phyloP scores from a whole-genome alignment of 2,888 invertebrate genomes.

The Drosophila conformis region DNA sequence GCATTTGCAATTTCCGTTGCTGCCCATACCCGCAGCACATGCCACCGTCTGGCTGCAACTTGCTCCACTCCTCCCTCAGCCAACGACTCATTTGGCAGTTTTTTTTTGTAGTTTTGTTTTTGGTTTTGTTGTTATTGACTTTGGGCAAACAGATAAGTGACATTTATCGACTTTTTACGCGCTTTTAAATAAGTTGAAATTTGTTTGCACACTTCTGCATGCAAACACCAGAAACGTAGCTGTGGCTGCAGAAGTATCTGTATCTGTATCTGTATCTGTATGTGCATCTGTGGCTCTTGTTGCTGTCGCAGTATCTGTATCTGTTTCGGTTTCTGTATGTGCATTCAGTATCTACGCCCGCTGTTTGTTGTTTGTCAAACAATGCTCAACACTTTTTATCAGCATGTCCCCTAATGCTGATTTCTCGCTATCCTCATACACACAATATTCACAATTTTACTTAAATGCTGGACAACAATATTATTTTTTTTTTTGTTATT shows the following conservation, averaged over 20 bases:
- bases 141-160: constrained; percentile 76
- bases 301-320: constrained; percentile 33
- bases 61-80: not conserved
- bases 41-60: constrained; percentile 11
- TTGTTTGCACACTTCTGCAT: constrained; percentile 73
- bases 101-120: constrained; percentile 13
- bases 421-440: constrained; percentile 44
- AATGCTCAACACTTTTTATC: constrained; percentile 69
- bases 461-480: constrained; percentile 38
- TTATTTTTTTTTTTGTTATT: constrained; percentile 25
- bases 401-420: constrained; percentile 54
- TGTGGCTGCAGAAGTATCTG: constrained; percentile 39
- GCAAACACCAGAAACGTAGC: constrained; percentile 34
- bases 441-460: constrained; percentile 36
- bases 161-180: constrained; percentile 82
- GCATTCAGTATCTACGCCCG: constrained; percentile 58
- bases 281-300: constrained; percentile 31
- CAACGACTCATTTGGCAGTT: constrained; percentile 21
- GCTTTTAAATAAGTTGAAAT: constrained; percentile 79
- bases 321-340: constrained; percentile 42
- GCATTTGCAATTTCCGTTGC: constrained; percentile 52
- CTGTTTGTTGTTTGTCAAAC: constrained; percentile 67
- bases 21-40: constrained; percentile 26
- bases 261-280: constrained; percentile 49
- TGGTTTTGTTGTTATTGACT: constrained; percentile 45